Conservation (phyloP, 1,140 invertebrate genomes). For the Drosophila repleta region DNA sequence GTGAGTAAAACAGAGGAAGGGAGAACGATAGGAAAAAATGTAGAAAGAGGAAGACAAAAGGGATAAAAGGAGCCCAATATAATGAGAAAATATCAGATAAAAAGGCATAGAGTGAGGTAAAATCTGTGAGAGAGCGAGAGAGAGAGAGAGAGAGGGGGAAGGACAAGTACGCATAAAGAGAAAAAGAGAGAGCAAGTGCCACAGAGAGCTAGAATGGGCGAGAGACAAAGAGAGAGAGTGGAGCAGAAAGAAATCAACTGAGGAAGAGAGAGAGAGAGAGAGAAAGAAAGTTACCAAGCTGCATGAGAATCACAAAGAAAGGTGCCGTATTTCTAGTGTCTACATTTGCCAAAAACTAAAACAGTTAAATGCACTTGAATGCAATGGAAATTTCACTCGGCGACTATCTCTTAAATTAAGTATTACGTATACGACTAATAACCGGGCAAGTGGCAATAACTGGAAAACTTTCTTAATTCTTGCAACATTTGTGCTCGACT, state of each 20-base stretch:
- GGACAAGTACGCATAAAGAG: background rate
- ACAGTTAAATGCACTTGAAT: too few relatives aligned
- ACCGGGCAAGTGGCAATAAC: background rate
- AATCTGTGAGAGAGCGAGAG: background rate
- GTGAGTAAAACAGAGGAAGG: background rate
- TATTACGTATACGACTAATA: background rate
- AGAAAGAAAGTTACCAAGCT: too few relatives aligned
- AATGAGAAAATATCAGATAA: background rate
- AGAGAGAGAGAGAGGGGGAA: background rate
- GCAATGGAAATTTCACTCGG: too few relatives aligned
- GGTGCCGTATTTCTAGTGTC: too few relatives aligned
- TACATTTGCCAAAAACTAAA: too few relatives aligned
- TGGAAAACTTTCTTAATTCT: constrained; percentile 42
- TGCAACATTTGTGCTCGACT: constrained; percentile 54
- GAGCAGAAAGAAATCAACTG: too few relatives aligned
- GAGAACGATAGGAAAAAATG: background rate
- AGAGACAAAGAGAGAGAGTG: background rate
- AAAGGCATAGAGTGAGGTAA: background rate
- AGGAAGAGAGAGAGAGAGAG: too few relatives aligned
- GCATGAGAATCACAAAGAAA: too few relatives aligned
- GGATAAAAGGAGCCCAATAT: background rate
- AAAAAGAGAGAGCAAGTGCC: background rate
- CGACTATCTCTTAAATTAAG: background rate
- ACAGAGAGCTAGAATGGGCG: background rate
- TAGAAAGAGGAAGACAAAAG: background rate